Evolutionary conservation across 2,888 invertebrate species (phyloP).

Genomic region (Rhagium mordax): DNA sequence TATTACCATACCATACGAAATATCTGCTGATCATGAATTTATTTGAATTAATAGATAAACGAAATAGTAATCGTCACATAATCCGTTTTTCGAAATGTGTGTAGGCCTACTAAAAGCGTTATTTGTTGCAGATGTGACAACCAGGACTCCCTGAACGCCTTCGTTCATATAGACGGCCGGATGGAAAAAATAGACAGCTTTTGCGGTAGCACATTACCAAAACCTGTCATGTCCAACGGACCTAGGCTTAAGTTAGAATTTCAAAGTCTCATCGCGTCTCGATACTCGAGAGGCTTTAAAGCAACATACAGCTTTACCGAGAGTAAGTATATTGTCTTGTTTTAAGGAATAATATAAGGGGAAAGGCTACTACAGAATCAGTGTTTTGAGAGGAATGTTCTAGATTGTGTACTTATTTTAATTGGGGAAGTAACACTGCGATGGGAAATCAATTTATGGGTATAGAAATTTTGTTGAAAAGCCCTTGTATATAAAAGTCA

Average conservation of each 20-base stretch:
- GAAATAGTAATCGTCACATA: background rate
- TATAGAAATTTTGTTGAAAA: too few relatives aligned
- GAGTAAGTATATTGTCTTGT: slow-evolving; percentile 78
- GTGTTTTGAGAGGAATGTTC: too few relatives aligned
- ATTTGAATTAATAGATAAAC: too few relatives aligned
- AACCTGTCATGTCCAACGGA: slow-evolving; percentile 94
- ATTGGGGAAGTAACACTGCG: too few relatives aligned
- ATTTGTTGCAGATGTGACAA: slow-evolving; percentile 78
- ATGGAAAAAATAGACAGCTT: slow-evolving; percentile 90
- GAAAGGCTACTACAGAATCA: too few relatives aligned
- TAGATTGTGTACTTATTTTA: too few relatives aligned
- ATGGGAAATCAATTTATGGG: too few relatives aligned
- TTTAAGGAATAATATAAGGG: background rate
- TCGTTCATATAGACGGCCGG: slow-evolving; percentile 86
- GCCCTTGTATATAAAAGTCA: too few relatives aligned
- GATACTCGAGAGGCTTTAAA: slow-evolving; percentile 88
- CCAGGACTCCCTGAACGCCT: slow-evolving; percentile 85
- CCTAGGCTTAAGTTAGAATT: slow-evolving; percentile 90
- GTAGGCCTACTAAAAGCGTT: slow-evolving; percentile 1
- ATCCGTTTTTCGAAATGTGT: background rate
- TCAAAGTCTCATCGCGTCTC: slow-evolving; percentile 83
- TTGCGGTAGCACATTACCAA: slow-evolving; percentile 87
- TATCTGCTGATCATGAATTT: too few relatives aligned
- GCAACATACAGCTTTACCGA: slow-evolving; percentile 91
- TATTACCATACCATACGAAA: too few relatives aligned